Evolutionary conservation across 2,113 vertebrate genomes (phyloP), one percentile per base, ranked within the genome.

Genomic region (Typhlomys cinereus): DNA sequence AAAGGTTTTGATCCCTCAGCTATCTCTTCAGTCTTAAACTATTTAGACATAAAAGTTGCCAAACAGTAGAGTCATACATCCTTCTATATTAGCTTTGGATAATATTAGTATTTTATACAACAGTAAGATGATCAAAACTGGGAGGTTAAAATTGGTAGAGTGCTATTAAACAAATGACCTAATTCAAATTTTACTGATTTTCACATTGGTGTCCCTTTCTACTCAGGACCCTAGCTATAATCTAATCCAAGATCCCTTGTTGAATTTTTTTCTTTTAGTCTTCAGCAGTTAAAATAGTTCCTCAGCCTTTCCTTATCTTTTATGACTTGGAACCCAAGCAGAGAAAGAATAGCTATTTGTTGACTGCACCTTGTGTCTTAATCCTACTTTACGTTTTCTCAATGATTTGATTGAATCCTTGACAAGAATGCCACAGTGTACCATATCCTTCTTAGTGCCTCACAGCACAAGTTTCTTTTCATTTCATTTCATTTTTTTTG

Each of bases 301-400:
- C 12, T 61, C 13, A 64, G 17, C 21, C 27, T 73, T 89, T 81
- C 44, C 50, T 66, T 75, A 6, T 57, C 46, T 52, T 54, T 39
- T 14, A 34, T 48, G n/a, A 50, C 14, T 44, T 73, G 25, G n/a
- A 71, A n/a, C n/a, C n/a, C n/a, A n/a, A n/a, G n/a, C n/a, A n/a
- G n/a, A n/a, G 44, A 29, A 15, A 46, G 23, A 54, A 34, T 13
- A 27, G 23, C 52, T 87, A 50, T 75, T 89, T 81, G 41, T 80
- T 27, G 23, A 44, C 4, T 74, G 31, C 27, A 20, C 20, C 46
- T 78, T 50, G 39, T 31, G n/a, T n/a, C n/a, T 88, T 67, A 69
- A 31, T 18, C 69, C 62, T 86, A n/a, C 79, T 69, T 81, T 46
- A 27, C 39, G 17, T 50, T 85, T 85, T 90, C 52, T 95, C 10